Base-by-base conservation (phyloP, 1,140 invertebrate species). In the Sarcophaga bullata region DNA sequence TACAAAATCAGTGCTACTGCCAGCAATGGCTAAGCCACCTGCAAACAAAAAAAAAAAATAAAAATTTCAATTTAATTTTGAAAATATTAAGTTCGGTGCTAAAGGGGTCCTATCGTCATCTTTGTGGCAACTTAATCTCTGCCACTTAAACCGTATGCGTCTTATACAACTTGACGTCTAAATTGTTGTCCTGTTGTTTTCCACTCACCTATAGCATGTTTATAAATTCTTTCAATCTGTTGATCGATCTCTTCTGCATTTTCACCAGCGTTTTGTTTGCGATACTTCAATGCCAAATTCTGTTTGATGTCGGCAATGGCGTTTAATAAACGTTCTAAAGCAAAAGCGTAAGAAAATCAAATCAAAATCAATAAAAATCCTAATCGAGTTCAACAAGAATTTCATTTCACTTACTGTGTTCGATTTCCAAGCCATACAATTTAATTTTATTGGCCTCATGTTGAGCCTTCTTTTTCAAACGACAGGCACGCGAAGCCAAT, bases 361-460 rank as follows among this genome's bases (percentile, higher is more conserved):
- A 13, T 58, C 1, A 58, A 58, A 58, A 58, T 13, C 54, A 58
- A 58, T 58, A 13, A 58, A 58, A 58, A 13, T 58, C 54, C 54
- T 13, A 58, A 58, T 58, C n/a, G 11, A 58, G 11, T 58, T 58
- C 11, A 58, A 37, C 25, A 37, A 37, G 25, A 4, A 37, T 37
- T 37, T 37, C 25, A 37, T 37, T 37, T 37, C 17, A 94, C 94
- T 94, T 92, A 98, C 97, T 96, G 89, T 99, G 98, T 91, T 99
- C 98, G 87, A 94, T 93, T 91, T 98, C 96, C 76, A 99, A 91
- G 47, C 98, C 98, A 90, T 94, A 95, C 4, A 99, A 91, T 92
- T 99, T 99, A 52, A 99, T 94, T 91, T 98, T 98, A 87, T 98
- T 98, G 5, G 97, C 97, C 91, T 98, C 97, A 89, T 98, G 97